Conservation (phyloP, 2,113 vertebrate species). For the Rattus norvegicus region GRCr8 NC_086034.1:87584501-87585000, state of each 20-base stretch:
- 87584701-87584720: not conserved
- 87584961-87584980: not conserved
- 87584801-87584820: too few species aligned
- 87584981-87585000: not conserved
- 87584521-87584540: not conserved
- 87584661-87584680: not conserved
- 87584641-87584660: not conserved
- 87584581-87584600: not conserved
- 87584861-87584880: not conserved
- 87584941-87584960: not conserved
- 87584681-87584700: not conserved
- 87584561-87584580: not conserved
- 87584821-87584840: too few species aligned
- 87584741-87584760: not conserved
- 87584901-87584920: not conserved
- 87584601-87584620: not conserved
- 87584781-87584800: not conserved
- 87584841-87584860: not conserved
- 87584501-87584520: not conserved
- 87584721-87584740: not conserved
- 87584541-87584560: not conserved
- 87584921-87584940: not conserved
- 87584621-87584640: fast-evolving
- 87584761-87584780: not conserved
- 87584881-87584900: not conserved